Base-by-base conservation (phyloP, 2,113 vertebrate genomes). In the Cricetomys ansorgei region DNA sequence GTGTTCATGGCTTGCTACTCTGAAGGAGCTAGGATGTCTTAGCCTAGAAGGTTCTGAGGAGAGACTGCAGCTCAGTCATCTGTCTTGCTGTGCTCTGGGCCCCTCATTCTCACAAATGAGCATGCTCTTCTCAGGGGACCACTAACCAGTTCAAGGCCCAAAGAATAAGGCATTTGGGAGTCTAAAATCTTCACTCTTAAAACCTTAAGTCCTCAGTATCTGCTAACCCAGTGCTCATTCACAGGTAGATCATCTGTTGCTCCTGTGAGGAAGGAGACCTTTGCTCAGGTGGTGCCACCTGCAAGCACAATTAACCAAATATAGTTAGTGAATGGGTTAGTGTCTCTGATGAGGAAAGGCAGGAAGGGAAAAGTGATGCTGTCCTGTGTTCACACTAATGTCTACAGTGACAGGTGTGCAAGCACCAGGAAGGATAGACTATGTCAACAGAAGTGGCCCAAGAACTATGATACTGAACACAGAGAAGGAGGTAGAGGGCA, bases 341-440 rank as follows among this genome's bases (percentile, higher is more conserved):
- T 40, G 86, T 88, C 80, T 90, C 84, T 75, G 85, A 59, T 69
- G 29, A 27, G n/a, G 69, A 80, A 89, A 93, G 34, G n/a, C 92
- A 88, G 31, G 69, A 92, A 62, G 59, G 97, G 67, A 84, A 48
- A 85, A 43, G 40, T 37, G 43, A 93, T 59, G 59, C 50, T 84
- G n/a, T 77, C 94, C 34, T 43, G 55, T 81, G 80, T 93, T 89
- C 85, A 88, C 29, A 77, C 29, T 73, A 64, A 91, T 67, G 59
- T 83, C 94, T 83, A 69, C 69, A 87, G 86, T 92, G 91, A 81
- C 96, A 97, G 88, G 81, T 88, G 53, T 94, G 86, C 65, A 84
- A 95, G 92, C 93, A 96, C 90, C 89, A 91, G 94, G 87, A 85
- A 92, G 53, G 89, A 95, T n/a, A 93, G 53, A 72, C n/a, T 75